Evolutionary conservation across 2,797 vertebrate genomes (phyloP).

Genomic region (Hypotaenidia philippensis): DNA sequence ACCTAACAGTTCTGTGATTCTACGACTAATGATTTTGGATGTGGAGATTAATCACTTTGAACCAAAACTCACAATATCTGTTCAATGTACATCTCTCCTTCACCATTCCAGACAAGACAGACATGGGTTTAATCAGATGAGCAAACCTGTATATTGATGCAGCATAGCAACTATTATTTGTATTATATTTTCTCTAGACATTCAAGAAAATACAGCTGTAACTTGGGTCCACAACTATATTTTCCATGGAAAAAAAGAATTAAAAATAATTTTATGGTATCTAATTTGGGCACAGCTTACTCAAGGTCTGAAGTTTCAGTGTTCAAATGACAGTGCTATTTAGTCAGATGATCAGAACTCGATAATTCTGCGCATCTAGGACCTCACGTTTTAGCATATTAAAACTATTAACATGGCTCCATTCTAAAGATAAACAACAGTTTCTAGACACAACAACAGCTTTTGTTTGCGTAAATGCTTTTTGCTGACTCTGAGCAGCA

Average conservation of each 20-base stretch:
- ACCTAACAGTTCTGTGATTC: too few species aligned
- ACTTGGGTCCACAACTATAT: background rate
- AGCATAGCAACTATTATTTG: background rate
- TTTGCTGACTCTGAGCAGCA: constrained; percentile 47
- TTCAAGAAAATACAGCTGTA: background rate
- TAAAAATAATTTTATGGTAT: background rate
- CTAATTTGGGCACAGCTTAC: background rate
- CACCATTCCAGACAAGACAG: background rate
- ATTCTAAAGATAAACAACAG: constrained; percentile 50
- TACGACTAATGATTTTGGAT: background rate
- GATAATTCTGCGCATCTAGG: background rate
- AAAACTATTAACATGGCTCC: constrained; percentile 67
- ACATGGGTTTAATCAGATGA: background rate
- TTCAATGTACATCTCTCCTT: background rate
- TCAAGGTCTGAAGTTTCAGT: background rate
- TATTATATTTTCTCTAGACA: background rate
- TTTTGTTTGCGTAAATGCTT: constrained; percentile 53
- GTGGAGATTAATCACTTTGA: background rate
- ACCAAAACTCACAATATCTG: background rate
- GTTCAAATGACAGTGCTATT: background rate
- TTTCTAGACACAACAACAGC: constrained; percentile 63
- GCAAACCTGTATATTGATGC: background rate
- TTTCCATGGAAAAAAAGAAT: background rate
- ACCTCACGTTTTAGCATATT: constrained; percentile 26
- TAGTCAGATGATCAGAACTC: constrained; percentile 15